A percentile compares a stretch with the other conserved stretches of the same genome.
phyloP scores from a whole-genome alignment of 2,888 invertebrate genomes.

The Dynastes hyllus region DNA sequence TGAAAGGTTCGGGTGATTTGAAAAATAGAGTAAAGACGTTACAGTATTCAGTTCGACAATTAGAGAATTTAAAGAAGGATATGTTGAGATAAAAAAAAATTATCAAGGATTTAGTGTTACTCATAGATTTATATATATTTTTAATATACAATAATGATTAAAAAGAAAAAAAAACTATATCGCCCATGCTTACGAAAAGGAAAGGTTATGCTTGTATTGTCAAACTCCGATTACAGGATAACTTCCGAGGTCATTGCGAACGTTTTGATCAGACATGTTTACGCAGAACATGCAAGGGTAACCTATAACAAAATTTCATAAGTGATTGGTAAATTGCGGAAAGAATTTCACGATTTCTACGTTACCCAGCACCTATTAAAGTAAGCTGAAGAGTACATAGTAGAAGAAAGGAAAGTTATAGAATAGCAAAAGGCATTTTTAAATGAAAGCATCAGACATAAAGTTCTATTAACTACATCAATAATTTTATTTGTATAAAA shows the following conservation, averaged over 20 bases:
- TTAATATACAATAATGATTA: constrained; percentile 12
- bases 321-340: too few species aligned
- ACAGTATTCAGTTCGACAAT: constrained; percentile 48
- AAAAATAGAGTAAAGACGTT: constrained; percentile 55
- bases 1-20: constrained; percentile 56
- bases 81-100: constrained; percentile 49
- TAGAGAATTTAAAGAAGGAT: constrained; percentile 50
- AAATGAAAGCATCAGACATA: constrained; percentile 16
- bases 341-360: constrained; percentile 41
- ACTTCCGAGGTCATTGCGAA: constrained; percentile 54
- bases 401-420: constrained; percentile 11
- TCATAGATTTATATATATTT: constrained; percentile 26
- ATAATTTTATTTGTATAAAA: constrained; percentile 59
- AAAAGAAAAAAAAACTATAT: neutral
- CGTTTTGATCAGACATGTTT: constrained; percentile 66
- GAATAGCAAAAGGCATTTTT: constrained; percentile 32
- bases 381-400: neutral
- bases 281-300: constrained; percentile 67
- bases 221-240: constrained; percentile 49
- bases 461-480: constrained; percentile 22
- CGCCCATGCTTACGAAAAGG: neutral
- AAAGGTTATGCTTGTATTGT: neutral
- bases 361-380: constrained; percentile 22
- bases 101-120: constrained; percentile 26
- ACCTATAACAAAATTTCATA: constrained; percentile 61